Evolutionary conservation across 2,888 invertebrate species (phyloP).

Genomic region (Camptogramma bilineatum): DNA sequence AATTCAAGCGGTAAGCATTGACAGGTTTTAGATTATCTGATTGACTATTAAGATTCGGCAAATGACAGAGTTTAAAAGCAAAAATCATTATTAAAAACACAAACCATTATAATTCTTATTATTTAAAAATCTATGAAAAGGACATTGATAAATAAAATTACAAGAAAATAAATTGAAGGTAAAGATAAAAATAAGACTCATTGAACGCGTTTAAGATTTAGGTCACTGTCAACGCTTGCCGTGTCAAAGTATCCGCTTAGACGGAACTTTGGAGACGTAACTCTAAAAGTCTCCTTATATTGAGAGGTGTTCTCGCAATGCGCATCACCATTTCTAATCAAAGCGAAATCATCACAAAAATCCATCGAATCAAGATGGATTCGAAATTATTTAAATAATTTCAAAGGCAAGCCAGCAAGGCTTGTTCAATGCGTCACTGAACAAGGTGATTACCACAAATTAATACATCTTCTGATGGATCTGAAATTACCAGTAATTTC

Average conservation of each 20-base stretch:
- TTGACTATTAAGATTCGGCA: not conserved
- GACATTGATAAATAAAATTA: too few species aligned
- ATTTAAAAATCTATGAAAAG: too few species aligned
- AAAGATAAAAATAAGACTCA: too few species aligned
- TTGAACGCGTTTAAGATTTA: too few species aligned
- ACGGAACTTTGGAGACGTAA: too few species aligned
- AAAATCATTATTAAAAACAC: too few species aligned
- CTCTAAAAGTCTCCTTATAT: not conserved
- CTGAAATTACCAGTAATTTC: not conserved
- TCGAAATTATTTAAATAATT: not conserved
- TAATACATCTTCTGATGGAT: not conserved
- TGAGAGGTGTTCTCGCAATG: not conserved
- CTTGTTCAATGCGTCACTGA: not conserved
- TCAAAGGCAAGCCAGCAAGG: not conserved
- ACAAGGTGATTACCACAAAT: not conserved
- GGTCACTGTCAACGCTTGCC: too few species aligned
- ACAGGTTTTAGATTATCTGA: too few species aligned
- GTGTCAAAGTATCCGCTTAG: too few species aligned
- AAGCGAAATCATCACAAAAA: not conserved
- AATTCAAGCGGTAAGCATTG: not conserved
- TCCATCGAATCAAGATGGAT: not conserved
- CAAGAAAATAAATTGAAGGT: too few species aligned
- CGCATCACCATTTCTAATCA: not conserved
- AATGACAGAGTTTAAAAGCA: too few species aligned
- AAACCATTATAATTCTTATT: too few species aligned